A percentile compares a stretch with the other conserved stretches of the same genome.
These are phyloP conservation scores for Opisthograptis luteolata DNA, from an alignment of 2,888 invertebrate species.

Conservation along the genomic window DNA sequence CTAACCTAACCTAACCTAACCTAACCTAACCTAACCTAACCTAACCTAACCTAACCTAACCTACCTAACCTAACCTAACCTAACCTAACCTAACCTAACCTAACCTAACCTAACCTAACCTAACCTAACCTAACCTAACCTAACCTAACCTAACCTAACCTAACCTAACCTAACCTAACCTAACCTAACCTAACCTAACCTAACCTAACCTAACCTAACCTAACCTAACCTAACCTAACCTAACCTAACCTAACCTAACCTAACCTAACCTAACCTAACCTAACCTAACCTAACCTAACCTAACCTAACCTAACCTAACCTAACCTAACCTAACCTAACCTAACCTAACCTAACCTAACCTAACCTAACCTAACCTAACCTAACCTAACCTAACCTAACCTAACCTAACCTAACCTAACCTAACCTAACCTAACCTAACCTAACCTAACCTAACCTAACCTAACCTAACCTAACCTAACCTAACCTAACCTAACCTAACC, in stretches of 20 bases:
- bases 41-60: too few species aligned
- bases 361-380: conserved; percentile 2
- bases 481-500: neutral
- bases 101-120: too few species aligned
- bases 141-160: neutral
- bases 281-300: conserved; percentile 1
- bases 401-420: neutral
- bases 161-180: too few species aligned
- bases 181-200: too few species aligned
- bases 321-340: conserved; percentile 1
- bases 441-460: conserved; percentile 2
- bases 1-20: too few species aligned
- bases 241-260: conserved; percentile 5
- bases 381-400: conserved; percentile 2
- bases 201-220: neutral
- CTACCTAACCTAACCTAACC: too few species aligned
- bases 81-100: too few species aligned
- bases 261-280: conserved; percentile 1
- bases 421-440: conserved; percentile 2
- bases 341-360: conserved; percentile 1
- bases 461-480: neutral
- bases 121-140: neutral
- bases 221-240: conserved; percentile 7
- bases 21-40: too few species aligned
- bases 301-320: conserved; percentile 1